Evolutionary conservation across 1,140 invertebrate species (phyloP).

Genomic region (Sitophilus oryzae): DNA sequence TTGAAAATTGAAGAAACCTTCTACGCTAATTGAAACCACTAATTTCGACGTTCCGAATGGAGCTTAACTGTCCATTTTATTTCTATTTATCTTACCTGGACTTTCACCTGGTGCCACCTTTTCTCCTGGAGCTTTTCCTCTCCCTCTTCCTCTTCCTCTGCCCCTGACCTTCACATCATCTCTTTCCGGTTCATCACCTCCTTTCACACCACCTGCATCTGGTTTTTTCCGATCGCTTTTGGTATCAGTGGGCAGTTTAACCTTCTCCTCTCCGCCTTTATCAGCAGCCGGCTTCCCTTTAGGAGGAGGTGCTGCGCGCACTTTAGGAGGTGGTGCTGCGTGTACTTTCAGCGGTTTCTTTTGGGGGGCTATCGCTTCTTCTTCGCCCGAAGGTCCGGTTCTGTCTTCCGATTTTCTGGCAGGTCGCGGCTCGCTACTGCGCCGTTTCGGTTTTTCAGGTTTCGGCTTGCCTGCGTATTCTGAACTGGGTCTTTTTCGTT

Average conservation of each 20-base stretch:
- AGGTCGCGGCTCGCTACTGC: not conserved
- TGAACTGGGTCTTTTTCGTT: not conserved
- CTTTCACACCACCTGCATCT: not conserved
- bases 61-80: not conserved
- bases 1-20: no score
- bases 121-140: not conserved
- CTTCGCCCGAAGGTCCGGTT: not conserved
- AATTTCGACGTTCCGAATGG: no score
- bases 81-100: not conserved
- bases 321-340: no score
- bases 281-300: no score
- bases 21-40: no score
- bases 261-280: no score
- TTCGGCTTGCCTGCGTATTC: conserved; percentile 1
- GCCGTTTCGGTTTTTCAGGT: conserved; percentile 6
- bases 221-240: not conserved
- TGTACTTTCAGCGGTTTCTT: no score
- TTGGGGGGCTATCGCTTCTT: not conserved
- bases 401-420: not conserved
- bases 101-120: not conserved
- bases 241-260: no score
- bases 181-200: not conserved
- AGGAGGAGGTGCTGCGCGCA: no score
- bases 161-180: not conserved
- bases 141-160: not conserved